Evolutionary conservation across 2,113 vertebrate genomes (phyloP).

Genomic region (Dipodomys ordii): DNA sequence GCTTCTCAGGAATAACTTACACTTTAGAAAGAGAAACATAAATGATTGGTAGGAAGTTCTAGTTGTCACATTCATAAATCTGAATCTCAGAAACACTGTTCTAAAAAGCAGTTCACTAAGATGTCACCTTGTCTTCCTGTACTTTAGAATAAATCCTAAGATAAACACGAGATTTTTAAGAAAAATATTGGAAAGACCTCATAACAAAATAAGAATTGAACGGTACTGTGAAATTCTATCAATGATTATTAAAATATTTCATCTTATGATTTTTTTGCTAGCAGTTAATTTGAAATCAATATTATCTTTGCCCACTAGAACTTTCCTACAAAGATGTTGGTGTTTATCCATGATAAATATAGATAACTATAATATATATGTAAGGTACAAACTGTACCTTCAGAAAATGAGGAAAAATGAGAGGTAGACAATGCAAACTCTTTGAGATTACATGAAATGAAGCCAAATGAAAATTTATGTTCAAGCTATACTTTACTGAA

Average conservation of each 20-base stretch:
- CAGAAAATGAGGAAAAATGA: conserved; percentile 71
- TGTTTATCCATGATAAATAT: conserved; percentile 55
- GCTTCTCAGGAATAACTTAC: not conserved
- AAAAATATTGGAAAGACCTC: not conserved
- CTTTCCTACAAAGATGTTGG: conserved; percentile 47
- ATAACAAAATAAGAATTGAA: conserved; percentile 19
- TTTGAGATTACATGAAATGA: conserved; percentile 56
- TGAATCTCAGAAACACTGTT: not conserved
- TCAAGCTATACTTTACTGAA: conserved; percentile 47
- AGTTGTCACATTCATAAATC: not conserved
- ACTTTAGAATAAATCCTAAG: not conserved
- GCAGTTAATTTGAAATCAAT: conserved; percentile 47
- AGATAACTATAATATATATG: conserved; percentile 57
- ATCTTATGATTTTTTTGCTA: conserved; percentile 39
- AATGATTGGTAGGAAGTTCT: not conserved
- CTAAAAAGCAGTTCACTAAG: not conserved
- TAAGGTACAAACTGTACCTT: conserved; percentile 64
- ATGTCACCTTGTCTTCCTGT: not conserved
- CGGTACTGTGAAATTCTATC: conserved; percentile 24
- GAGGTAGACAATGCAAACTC: conserved; percentile 59
- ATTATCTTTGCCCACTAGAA: conserved; percentile 1
- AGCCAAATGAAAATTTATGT: conserved; percentile 71
- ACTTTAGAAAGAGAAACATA: not conserved
- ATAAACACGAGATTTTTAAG: conserved; percentile 1
- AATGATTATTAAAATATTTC: conserved; percentile 53